A percentile compares a stretch with the other conserved stretches of the same genome.
Conservation (phyloP, 2,797 vertebrate genomes). For the Tragopan temminckii region DNA sequence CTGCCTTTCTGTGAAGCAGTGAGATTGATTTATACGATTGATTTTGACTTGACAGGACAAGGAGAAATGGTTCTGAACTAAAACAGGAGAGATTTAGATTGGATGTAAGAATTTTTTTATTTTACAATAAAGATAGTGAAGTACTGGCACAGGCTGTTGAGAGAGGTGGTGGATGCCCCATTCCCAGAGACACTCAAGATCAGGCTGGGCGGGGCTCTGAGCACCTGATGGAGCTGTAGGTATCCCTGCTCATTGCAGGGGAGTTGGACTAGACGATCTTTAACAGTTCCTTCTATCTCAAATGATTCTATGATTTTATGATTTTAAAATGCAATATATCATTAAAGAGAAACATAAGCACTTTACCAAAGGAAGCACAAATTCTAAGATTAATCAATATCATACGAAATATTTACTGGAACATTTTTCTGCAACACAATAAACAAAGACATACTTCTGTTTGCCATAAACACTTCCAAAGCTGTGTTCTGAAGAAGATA, state of each 20-base stretch:
- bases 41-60: background rate
- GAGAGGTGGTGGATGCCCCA: background rate
- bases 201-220: background rate
- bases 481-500: constrained; percentile 96
- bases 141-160: background rate
- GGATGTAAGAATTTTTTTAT: background rate
- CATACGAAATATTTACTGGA: background rate
- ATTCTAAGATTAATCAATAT: background rate
- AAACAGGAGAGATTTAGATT: background rate
- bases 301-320: background rate
- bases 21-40: background rate
- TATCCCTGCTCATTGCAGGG: background rate
- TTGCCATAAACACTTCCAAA: constrained; percentile 98
- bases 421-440: background rate
- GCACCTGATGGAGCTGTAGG: background rate
- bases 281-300: background rate
- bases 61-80: background rate
- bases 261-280: background rate
- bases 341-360: background rate
- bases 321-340: background rate
- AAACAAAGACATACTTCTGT: constrained; percentile 89
- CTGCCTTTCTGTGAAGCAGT: background rate
- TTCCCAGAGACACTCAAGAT: background rate
- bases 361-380: background rate
- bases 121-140: background rate